These are phyloP conservation scores for Melinaea marsaeus DNA, from an alignment of 2,888 invertebrate genomes.

Conservation along the genomic window DNA sequence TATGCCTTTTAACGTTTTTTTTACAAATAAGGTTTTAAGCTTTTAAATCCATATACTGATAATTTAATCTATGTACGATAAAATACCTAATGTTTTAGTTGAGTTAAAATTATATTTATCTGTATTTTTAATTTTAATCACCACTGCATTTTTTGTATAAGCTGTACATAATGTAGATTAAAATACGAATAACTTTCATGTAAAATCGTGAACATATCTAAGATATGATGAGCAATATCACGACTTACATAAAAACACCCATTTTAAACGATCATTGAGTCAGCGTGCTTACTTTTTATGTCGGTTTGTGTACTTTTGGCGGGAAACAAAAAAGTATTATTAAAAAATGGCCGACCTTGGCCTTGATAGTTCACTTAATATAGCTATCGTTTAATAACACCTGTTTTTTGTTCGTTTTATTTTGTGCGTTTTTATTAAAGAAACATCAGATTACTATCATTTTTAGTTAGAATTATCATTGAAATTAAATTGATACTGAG, in stretches of 20 bases:
- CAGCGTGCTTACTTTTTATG: slow-evolving; percentile 10
- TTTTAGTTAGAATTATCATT: no score
- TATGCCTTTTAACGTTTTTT: not conserved
- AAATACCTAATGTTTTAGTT: no score
- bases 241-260: not conserved
- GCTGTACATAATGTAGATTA: no score
- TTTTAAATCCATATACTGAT: not conserved
- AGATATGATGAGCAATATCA: not conserved
- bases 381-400: slow-evolving; percentile 22
- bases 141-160: no score
- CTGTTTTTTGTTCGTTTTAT: slow-evolving; percentile 6
- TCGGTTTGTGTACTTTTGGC: slow-evolving; percentile 8
- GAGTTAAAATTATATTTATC: no score
- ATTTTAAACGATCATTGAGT: slow-evolving; percentile 7
- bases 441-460: not conserved
- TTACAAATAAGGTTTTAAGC: not conserved
- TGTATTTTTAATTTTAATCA: no score
- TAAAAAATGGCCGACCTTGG: slow-evolving; percentile 22
- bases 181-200: no score
- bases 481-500: no score
- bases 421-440: slow-evolving; percentile 7
- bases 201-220: no score
- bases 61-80: no score
- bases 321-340: slow-evolving; percentile 15
- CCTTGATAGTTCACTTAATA: slow-evolving; percentile 21